phyloP scores from a whole-genome alignment of 2,797 vertebrate species.

The Momotus momota region DNA sequence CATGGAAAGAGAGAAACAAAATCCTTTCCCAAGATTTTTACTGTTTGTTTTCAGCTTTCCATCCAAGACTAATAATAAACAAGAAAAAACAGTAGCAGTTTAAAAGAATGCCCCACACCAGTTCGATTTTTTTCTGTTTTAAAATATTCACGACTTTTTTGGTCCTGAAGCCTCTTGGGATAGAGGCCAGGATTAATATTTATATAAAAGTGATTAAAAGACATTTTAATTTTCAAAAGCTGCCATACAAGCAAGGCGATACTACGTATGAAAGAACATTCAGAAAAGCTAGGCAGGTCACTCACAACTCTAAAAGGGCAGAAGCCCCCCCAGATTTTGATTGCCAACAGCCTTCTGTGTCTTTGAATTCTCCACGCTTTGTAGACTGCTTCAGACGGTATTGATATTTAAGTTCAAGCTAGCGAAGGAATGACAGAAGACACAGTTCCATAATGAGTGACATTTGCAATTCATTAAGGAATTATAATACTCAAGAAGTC shows the following conservation, averaged over 20 bases:
- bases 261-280: neutral
- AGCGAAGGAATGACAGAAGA: neutral
- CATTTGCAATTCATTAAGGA: neutral
- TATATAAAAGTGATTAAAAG: neutral
- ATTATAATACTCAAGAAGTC: neutral
- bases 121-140: neutral
- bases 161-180: neutral
- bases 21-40: neutral
- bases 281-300: neutral
- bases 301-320: neutral
- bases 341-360: neutral
- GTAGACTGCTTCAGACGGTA: neutral
- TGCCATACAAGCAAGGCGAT: neutral
- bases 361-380: neutral
- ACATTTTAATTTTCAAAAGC: neutral
- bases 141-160: neutral
- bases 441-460: rapidly evolving
- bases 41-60: neutral
- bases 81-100: neutral
- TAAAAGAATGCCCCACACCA: neutral
- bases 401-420: neutral
- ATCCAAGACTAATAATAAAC: neutral
- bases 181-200: neutral
- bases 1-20: neutral
- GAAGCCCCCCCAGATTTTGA: neutral